Evolutionary conservation across 2,888 invertebrate species (phyloP).

Genomic region (Oxystoma pomonae): DNA sequence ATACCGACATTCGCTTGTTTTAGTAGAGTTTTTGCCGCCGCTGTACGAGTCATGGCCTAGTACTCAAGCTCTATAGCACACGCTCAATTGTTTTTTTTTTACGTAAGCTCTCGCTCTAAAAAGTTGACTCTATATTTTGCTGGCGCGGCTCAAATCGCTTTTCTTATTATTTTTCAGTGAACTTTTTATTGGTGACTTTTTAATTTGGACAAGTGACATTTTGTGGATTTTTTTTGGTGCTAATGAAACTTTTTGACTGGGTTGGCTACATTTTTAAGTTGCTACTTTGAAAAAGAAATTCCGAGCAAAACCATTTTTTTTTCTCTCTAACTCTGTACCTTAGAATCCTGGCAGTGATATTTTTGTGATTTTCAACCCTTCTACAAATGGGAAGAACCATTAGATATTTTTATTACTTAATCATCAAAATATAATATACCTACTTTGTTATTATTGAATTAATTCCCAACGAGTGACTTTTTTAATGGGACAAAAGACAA

Average conservation of each 20-base stretch:
- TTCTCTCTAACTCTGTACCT: neutral
- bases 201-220: neutral
- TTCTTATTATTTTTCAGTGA: neutral
- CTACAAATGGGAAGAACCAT: conserved; percentile 6
- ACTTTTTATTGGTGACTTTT: neutral
- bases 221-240: neutral
- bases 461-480: too few relatives aligned
- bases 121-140: neutral
- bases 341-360: neutral
- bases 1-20: neutral
- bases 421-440: neutral
- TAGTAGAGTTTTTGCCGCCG: neutral
- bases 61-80: neutral
- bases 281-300: neutral
- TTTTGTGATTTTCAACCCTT: conserved; percentile 9
- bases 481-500: neutral
- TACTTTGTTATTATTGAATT: too few relatives aligned
- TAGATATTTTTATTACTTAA: neutral
- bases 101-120: neutral
- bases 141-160: neutral
- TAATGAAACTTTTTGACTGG: neutral
- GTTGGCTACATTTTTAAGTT: neutral
- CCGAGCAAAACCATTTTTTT: neutral
- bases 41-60: neutral
- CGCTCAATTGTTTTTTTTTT: neutral